These are phyloP conservation scores for Chaunax sp. DNA, from an alignment of 2,797 vertebrate species.

Conservation along the genomic window DNA sequence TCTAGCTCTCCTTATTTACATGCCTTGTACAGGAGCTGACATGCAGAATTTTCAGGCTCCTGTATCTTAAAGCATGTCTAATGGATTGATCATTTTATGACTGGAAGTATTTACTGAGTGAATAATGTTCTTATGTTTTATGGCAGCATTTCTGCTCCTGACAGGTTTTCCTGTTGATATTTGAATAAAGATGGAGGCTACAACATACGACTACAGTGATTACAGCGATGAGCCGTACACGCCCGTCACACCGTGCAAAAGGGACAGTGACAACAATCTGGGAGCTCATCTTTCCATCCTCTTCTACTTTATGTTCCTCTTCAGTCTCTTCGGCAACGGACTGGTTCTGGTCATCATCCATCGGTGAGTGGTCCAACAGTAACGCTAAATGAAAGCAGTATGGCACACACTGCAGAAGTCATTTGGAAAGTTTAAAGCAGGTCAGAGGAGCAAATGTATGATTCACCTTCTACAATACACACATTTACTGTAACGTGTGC, in stretches of 20 bases:
- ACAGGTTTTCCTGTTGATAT: conserved; percentile 6
- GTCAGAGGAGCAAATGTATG: background rate
- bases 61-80: background rate
- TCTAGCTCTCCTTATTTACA: background rate
- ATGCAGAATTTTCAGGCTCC: background rate
- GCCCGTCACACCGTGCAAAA: background rate
- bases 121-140: background rate
- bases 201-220: background rate
- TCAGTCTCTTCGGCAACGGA: conserved; percentile 80
- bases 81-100: background rate
- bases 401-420: no score
- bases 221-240: rapidly evolving
- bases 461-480: no score
- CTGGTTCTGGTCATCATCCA: conserved; percentile 81
- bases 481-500: no score
- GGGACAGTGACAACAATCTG: conserved; percentile 25
- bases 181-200: conserved; percentile 15
- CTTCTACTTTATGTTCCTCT: conserved; percentile 77
- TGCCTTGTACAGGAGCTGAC: background rate
- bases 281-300: conserved; percentile 66
- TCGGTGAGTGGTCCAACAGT: conserved; percentile 59
- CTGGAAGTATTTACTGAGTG: background rate
- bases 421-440: background rate
- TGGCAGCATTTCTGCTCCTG: conserved; percentile 9
- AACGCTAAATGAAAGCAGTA: background rate